These are phyloP conservation scores for Daktulosphaira vitifoliae DNA, from an alignment of 1,140 invertebrate genomes.

Conservation along the genomic window DNA sequence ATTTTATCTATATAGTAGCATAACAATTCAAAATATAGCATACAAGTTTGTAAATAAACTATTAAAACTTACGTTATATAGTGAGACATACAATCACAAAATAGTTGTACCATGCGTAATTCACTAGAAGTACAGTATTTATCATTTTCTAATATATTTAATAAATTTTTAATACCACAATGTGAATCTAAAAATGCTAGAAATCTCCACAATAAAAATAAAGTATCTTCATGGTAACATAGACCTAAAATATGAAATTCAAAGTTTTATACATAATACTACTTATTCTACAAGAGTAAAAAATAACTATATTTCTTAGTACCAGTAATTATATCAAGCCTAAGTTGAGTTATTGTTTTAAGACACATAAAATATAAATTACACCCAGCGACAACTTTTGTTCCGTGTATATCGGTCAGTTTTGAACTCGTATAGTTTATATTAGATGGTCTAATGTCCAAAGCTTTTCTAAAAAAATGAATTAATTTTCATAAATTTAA, in stretches of 20 bases:
- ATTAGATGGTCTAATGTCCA: conserved; percentile 41
- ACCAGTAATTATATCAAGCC: conserved; percentile 91
- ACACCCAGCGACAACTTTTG: conserved; percentile 70
- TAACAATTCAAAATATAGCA: too few species aligned
- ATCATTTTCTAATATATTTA: conserved; percentile 73
- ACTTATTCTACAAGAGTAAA: conserved; percentile 15
- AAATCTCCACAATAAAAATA: conserved; percentile 87
- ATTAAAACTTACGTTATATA: conserved; percentile 85
- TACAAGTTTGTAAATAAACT: too few species aligned
- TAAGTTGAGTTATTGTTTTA: conserved; percentile 80
- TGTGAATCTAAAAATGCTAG: conserved; percentile 76
- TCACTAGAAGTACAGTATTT: conserved; percentile 71
- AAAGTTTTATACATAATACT: not conserved
- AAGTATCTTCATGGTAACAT: conserved; percentile 84
- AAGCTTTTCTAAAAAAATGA: conserved; percentile 43
- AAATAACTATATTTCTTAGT: conserved; percentile 37
- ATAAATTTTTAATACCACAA: conserved; percentile 80
- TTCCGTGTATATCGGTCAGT: conserved; percentile 2
- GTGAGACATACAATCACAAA: conserved; percentile 94
- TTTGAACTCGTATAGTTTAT: conserved; percentile 14
- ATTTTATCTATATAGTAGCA: not conserved
- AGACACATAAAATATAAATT: conserved; percentile 85
- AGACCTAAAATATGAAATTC: conserved; percentile 53
- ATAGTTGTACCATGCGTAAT: conserved; percentile 84
- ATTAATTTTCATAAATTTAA: not conserved